Percentiles rank a stretch among this genome's conserved stretches.
These are phyloP conservation scores for Lithophane ornitopus DNA, from an alignment of 2,888 invertebrate species.

Conservation along the genomic window DNA sequence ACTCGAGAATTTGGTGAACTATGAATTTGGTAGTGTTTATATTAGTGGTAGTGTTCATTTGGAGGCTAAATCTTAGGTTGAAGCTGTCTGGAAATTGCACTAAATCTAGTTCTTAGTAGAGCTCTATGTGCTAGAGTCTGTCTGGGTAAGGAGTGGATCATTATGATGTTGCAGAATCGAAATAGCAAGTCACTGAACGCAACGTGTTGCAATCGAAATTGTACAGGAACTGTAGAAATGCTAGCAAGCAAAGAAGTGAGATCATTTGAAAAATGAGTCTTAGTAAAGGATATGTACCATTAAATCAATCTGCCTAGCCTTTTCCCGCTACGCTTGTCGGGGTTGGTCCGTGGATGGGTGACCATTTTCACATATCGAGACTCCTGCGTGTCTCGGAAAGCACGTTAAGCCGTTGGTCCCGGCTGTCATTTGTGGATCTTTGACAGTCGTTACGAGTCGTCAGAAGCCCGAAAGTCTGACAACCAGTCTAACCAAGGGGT, in stretches of 20 bases:
- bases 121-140: background rate
- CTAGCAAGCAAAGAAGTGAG: background rate
- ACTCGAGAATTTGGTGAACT: slow-evolving; percentile 14
- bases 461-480: too few species aligned
- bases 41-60: slow-evolving; percentile 29
- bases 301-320: too few species aligned
- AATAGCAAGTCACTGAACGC: background rate
- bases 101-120: background rate
- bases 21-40: slow-evolving; percentile 17
- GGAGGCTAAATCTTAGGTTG: background rate
- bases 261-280: background rate
- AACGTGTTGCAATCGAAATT: background rate
- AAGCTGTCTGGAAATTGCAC: background rate
- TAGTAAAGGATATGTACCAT: too few species aligned
- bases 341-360: too few species aligned
- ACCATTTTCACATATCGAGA: too few species aligned
- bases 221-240: background rate
- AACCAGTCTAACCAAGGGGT: too few species aligned
- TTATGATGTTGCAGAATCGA: background rate
- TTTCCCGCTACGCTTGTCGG: too few species aligned
- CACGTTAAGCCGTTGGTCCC: too few species aligned
- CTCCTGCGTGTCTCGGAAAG: too few species aligned
- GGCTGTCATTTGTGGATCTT: too few species aligned
- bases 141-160: background rate
- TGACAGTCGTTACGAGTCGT: too few species aligned